Evolutionary conservation across 2,797 vertebrate species (phyloP), one percentile per base, ranked within the genome.

Genomic region (Darevskia nairensis): DNA sequence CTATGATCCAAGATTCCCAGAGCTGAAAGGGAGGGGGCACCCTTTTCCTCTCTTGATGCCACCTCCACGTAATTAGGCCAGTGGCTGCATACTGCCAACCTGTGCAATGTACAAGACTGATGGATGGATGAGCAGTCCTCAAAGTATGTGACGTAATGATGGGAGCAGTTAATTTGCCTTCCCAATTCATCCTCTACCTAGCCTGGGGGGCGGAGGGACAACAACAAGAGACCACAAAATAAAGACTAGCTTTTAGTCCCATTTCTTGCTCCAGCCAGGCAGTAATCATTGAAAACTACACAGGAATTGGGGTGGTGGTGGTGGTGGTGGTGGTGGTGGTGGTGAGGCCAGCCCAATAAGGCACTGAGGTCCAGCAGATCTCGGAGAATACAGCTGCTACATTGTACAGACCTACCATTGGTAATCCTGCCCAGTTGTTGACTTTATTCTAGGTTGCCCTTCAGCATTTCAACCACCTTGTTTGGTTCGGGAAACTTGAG

Each of bases 401-500:
- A 35, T 80, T 50, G 8, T 66, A 50, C 72, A 13, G 32, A 55
- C 84, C 66, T 69, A 86, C 88, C 77, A 68, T 25, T 46, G 21
- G 4, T 8, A 68, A 55, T 0, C 80, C 80, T 91, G 89, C 81
- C 8, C 41, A n/a, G 44, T 2, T 0, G 1, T 50, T 0, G 0
- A n/a, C 81, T 74, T 88, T 95, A 97, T 0, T 76, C 71, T 82
- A 97, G 88, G 68, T 77, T 91, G 85, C 84, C 93, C 95, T 95
- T 97, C 89, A 95, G 89, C 55, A 95, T 93, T 78, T 96, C 91
- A 71, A 98, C 96, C 32, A 99, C 89, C 2, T 94, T 95, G 61
- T 96, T 95, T 0, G 98, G 96, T 44, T 98, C 97, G 2, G 98
- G 98, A 91, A 99, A 99, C 94, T 99, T 99, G 75, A 99, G 96